Evolutionary conservation across 2,113 vertebrate species (phyloP), one percentile per base, ranked within the genome.

Genomic region (Phrynocephalus versicolor): DNA sequence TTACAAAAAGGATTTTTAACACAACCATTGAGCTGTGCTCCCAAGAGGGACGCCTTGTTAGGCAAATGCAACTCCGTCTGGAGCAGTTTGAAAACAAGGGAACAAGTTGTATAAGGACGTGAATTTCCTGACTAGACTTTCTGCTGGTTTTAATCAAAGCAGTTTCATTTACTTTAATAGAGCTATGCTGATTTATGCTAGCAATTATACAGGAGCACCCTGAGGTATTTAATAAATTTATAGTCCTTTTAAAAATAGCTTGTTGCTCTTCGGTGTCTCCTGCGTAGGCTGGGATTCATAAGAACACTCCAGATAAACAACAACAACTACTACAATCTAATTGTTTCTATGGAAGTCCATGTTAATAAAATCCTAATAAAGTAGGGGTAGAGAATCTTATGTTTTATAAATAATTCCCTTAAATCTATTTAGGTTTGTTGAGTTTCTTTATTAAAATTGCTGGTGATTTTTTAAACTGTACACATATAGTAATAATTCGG

Each of bases 101-200:
- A 73, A 55, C 9, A 55, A 73, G 58, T 78, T 78, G 84, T 37
- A 65, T 64, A 45, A 65, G n/a, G 69, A 14, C 57, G 45, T 81
- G 78, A 74, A 80, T 80, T 51, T 45, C 55, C 83, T 60, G 18
- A 64, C 39, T 62, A 64, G 74, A 58, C 19, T 4, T 84, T 76
- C 65, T 18, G 23, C 3, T 80, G 84, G 69, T 85, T 85, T 80
- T 80, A 85, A 79, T 85, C 57, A 80, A 69, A 62, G 58, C 65
- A 18, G 30, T 74, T 86, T 65, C 69, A 86, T 86, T 86, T 86
- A 14, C 33, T 74, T 86, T 86, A 86, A 86, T 73, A 65, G 82
- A 65, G 39, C 41, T 65, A 27, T 65, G 2, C 58, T 86, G 78
- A 86, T 73, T 86, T 86, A 81, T 86, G 30, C 6, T 73, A 30